phyloP scores from a whole-genome alignment of 2,888 invertebrate genomes.

The Heliconius charithonia region DNA sequence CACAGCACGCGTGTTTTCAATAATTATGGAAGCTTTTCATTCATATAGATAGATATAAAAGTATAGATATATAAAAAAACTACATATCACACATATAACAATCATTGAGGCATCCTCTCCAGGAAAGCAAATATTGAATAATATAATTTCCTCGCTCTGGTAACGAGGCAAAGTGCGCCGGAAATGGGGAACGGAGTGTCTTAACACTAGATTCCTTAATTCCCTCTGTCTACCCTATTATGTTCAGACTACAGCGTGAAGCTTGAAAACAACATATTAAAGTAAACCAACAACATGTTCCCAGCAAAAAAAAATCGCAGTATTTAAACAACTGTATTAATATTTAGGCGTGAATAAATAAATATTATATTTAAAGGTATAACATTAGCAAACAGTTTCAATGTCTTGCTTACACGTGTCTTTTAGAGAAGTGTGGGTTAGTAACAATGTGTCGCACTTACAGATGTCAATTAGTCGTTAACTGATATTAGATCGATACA shows the following conservation, averaged over 20 bases:
- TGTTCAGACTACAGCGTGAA: background rate
- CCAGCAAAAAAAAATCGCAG: background rate
- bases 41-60: too few relatives aligned
- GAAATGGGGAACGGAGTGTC: too few relatives aligned
- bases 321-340: slow-evolving; percentile 26
- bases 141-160: too few relatives aligned
- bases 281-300: background rate
- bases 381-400: slow-evolving; percentile 24
- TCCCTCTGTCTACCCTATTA: too few relatives aligned
- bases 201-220: too few relatives aligned
- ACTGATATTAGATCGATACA: background rate
- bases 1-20: too few relatives aligned
- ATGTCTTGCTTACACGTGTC: slow-evolving; percentile 29
- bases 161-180: too few relatives aligned
- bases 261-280: background rate
- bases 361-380: background rate
- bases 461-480: background rate
- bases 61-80: too few relatives aligned
- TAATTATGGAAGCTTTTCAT: too few relatives aligned
- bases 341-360: slow-evolving; percentile 15
- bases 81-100: too few relatives aligned
- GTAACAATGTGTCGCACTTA: slow-evolving; percentile 1
- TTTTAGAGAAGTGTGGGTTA: background rate
- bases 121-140: too few relatives aligned
- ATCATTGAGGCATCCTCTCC: too few relatives aligned